Percentiles rank a stretch among this genome's conserved stretches.
phyloP scores from a whole-genome alignment of 1,140 invertebrate genomes.

The Asobara japonica region DNA sequence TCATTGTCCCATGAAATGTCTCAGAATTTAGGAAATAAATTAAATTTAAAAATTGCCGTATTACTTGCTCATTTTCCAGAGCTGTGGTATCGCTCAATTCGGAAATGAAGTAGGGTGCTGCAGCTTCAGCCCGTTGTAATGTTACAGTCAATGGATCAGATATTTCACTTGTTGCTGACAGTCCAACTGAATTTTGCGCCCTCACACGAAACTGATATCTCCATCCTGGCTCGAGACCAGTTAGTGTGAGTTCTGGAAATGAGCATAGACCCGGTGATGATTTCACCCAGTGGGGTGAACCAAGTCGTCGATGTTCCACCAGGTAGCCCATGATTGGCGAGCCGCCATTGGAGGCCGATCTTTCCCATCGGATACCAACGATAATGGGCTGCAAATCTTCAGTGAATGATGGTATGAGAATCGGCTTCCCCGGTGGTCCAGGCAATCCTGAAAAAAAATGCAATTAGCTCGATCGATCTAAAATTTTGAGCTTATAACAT shows the following conservation, averaged over 20 bases:
- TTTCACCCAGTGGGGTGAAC: constrained; percentile 80
- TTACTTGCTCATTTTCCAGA: constrained; percentile 80
- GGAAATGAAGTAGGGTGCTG: constrained; percentile 75
- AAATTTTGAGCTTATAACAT: neutral
- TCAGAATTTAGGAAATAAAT: neutral
- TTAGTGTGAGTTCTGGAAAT: constrained; percentile 77
- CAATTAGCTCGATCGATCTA: neutral
- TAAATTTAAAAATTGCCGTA: neutral
- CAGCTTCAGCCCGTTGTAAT: constrained; percentile 73
- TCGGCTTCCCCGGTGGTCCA: constrained; percentile 79
- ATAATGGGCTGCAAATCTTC: constrained; percentile 81
- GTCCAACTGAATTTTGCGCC: constrained; percentile 85
- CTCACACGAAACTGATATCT: constrained; percentile 89
- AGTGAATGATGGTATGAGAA: constrained; percentile 71
- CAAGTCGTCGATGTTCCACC: constrained; percentile 82
- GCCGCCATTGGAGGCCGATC: constrained; percentile 85
- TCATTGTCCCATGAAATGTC: neutral
- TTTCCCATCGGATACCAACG: constrained; percentile 87
- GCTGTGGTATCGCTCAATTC: constrained; percentile 74
- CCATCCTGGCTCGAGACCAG: constrained; percentile 84
- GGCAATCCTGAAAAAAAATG: constrained; percentile 56
- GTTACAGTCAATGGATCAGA: constrained; percentile 83
- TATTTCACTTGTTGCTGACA: constrained; percentile 80
- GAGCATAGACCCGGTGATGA: constrained; percentile 76
- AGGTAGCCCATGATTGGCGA: constrained; percentile 87